Base-by-base conservation (phyloP, 2,888 invertebrate genomes). In the Ectemnius continuus region DNA sequence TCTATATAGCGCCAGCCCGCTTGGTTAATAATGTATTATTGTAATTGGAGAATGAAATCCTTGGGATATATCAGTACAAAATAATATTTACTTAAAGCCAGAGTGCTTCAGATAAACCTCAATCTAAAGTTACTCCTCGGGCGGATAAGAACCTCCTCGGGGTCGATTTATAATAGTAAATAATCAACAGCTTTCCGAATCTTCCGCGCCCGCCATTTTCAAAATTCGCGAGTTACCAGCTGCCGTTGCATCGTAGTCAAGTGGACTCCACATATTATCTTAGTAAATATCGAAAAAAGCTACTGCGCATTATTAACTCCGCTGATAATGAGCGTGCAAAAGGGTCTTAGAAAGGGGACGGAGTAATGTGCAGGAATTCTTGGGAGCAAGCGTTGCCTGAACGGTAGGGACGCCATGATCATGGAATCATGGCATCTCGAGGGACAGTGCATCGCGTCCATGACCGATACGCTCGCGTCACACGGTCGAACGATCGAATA, bases 171-270 rank as follows among this genome's bases (percentile, higher is more conserved):
- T 26, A 68, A 67, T 28, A 73, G 36, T 36, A 36, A 36, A 73
- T 69, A 70, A 73, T 16, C 6, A 45, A 66, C 28, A 64, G 23
- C 62, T 61, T 75, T 76, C 73, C 59, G 56, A 84, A 84, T 82
- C 73, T 80, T 83, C 78, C 84, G 83, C 85, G 83, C 88, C 89
- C 88, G 89, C 88, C 89, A 90, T 89, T 89, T 89, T 89, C 88
- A 88, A 90, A 90, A 87, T 84, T 79, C 23, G 64, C 64, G 73
- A 75, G 63, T 47, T 20, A 18, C 47, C 23, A 56, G 46, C 57
- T 36, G 62, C 14, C 13, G 2, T 56, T 36, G 2, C n/a, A 4
- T n/a, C 36, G 36, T 5, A 36, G 36, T 36, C 11, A 11, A 11
- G 36, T 36, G 36, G 8, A 36, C 2, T 36, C 36, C 36, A 36